These are phyloP conservation scores for Dermochelys coriacea DNA, from an alignment of 2,797 vertebrate species.

Conservation along the genomic window DNA sequence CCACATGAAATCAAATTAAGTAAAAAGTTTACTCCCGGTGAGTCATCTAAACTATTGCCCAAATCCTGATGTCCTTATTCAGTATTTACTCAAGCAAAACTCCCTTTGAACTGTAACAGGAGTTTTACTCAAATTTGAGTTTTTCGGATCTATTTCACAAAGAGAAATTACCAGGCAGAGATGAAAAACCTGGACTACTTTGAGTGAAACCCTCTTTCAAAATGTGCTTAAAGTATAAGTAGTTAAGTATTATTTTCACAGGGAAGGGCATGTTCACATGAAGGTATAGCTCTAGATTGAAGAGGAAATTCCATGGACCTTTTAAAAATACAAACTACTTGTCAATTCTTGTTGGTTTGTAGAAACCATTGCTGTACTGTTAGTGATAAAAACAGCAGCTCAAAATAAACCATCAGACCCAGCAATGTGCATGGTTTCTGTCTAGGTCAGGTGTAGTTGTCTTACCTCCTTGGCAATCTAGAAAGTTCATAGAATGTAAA, in stretches of 20 bases:
- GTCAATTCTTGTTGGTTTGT: background rate
- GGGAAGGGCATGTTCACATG: background rate
- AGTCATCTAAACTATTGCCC: background rate
- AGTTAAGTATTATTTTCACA: background rate
- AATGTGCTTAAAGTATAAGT: accelerated
- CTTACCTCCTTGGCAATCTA: background rate
- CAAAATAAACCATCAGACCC: background rate
- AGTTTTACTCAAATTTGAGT: background rate
- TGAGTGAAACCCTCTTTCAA: accelerated
- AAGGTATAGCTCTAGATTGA: accelerated
- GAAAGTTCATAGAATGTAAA: background rate
- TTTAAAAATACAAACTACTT: background rate
- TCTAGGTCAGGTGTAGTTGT: background rate
- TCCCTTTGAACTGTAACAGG: background rate
- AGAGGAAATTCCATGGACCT: accelerated
- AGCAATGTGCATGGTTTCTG: background rate
- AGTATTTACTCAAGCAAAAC: background rate
- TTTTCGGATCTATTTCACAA: background rate
- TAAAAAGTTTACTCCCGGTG: background rate
- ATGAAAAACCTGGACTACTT: background rate
- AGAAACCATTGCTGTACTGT: background rate
- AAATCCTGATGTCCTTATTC: background rate
- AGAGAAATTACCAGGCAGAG: background rate
- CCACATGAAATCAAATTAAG: background rate
- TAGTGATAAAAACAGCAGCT: background rate